Evolutionary conservation across 2,888 invertebrate species (phyloP), one percentile per base, ranked within the genome.

Genomic region (Drosophila kokeensis): DNA sequence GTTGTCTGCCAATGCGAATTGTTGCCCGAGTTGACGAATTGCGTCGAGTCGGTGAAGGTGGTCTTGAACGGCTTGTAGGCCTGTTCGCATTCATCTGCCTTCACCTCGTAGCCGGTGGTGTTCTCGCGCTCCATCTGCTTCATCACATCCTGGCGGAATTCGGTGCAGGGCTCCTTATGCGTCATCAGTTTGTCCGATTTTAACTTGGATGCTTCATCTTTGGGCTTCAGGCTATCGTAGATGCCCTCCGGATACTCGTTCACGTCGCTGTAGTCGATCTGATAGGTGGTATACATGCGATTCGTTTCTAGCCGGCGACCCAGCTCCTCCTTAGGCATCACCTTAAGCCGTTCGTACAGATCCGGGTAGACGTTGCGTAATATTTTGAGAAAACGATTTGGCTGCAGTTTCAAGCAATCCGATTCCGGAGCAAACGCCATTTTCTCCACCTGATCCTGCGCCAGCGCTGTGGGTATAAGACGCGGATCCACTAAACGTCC

Each of bases 251-350:
- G 91, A 76, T 92, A 92, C 64, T 93, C 93, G 34, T 89, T 90
- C 38, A 92, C 80, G 38, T 83, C 82, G 24, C 94, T 93, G 79
- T 91, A 95, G 82, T 95, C 95, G 5, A 94, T 93, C 91, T 95
- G 94, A 87, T 95, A 95, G 0, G 95, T 95, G 8, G 94, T 93
- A 49, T 93, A 93, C 77, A 95, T 87, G 32, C 95, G 93, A 81
- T 95, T 94, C 6, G 89, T 91, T 73, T 95, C 94, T 36, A 95
- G 93, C 40, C 94, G 92, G 15, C 93, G 93, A 45, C 94, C 91
- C 6, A 94, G 87, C 63, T 94, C 94, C 57, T 94, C 93, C 24
- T 94, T 94, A 6, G 95, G 94, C 68, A 94, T 93, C 8, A 92
- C 91, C 70, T 94, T 93, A 1, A 95, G 83, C 18, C 94, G 93